phyloP scores from a whole-genome alignment of 2,888 invertebrate genomes.

The Pollenia griseotomentosa region DNA sequence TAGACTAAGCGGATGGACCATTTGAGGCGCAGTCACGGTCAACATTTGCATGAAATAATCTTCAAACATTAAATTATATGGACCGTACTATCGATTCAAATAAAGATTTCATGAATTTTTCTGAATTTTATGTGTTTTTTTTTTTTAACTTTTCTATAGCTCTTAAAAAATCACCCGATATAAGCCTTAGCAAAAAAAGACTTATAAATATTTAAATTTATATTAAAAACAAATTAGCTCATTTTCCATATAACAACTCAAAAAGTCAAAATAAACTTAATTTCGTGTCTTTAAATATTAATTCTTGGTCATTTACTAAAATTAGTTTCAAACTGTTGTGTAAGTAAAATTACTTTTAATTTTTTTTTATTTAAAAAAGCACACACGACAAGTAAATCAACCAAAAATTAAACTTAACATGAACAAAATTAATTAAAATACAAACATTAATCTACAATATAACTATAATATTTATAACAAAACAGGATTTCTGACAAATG shows the following conservation, averaged over 20 bases:
- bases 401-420: constrained; percentile 32
- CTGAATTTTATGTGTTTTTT: no score
- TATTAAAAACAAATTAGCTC: background rate
- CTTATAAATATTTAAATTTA: background rate
- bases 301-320: constrained; percentile 5
- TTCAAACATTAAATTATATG: no score
- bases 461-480: background rate
- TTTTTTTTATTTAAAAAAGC: background rate
- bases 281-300: constrained; percentile 1
- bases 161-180: no score
- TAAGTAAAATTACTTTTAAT: background rate
- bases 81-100: no score
- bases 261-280: constrained; percentile 3
- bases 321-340: constrained; percentile 30
- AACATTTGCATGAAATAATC: no score
- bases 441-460: constrained; percentile 41
- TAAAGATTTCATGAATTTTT: no score
- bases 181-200: no score
- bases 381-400: background rate
- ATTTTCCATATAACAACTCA: background rate
- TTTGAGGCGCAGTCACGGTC: no score
- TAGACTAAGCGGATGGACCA: no score
- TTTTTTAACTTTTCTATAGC: no score
- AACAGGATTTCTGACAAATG: constrained; percentile 16
- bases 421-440: constrained; percentile 57